Conservation (phyloP, 2,113 vertebrate species). For the Hymenochirus boettgeri region DNA sequence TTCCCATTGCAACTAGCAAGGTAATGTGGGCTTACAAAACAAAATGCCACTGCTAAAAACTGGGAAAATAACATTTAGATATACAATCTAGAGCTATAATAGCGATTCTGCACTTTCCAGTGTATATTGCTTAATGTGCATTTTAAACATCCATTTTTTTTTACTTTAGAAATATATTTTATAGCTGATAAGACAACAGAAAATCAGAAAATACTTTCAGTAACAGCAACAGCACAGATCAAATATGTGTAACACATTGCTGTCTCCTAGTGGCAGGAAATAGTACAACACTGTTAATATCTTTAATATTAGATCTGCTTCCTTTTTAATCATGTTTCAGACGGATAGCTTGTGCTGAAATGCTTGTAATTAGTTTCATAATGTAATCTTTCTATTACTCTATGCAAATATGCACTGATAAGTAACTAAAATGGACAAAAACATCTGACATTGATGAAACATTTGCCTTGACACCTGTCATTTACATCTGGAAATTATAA, state of each 20-base stretch:
- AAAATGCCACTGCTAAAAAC: no score
- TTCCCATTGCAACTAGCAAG: no score
- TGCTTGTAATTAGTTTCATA: background rate
- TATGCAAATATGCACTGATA: background rate
- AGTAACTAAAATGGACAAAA: background rate
- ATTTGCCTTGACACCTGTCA: conserved; percentile 10
- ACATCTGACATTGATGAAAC: background rate
- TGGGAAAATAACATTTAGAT: no score
- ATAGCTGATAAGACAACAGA: no score
- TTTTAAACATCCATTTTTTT: no score
- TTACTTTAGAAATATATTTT: no score
- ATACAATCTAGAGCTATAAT: no score
- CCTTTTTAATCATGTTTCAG: background rate
- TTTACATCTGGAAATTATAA: background rate
- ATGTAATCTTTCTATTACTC: background rate
- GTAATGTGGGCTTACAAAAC: no score
- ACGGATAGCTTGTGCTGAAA: background rate
- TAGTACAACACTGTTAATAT: background rate
- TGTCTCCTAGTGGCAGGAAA: conserved; percentile 16
- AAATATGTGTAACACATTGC: conserved; percentile 1
- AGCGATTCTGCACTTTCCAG: no score
- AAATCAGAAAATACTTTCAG: no score
- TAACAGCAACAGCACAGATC: background rate
- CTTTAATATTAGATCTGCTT: background rate
- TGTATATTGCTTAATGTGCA: no score